Percentiles rank a stretch among this genome's conserved stretches.
Conservation (phyloP, 2,888 invertebrate species). For the Nemurella pictetii region DNA sequence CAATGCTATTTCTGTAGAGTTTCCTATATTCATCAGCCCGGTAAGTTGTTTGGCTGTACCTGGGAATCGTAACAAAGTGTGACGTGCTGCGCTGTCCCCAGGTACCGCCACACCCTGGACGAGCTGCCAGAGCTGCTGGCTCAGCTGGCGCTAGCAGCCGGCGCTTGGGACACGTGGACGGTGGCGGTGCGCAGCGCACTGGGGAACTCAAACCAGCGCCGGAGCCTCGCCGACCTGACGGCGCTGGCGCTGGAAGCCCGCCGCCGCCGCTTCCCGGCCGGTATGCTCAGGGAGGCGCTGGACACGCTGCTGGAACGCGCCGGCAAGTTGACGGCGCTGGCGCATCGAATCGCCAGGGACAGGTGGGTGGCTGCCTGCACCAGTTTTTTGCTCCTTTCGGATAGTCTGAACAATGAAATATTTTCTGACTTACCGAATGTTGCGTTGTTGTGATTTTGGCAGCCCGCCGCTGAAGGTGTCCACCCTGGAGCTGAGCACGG, state of each 20-base stretch:
- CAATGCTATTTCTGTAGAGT: too few relatives aligned
- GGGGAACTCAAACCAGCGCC: slow-evolving; percentile 53
- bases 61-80: too few relatives aligned
- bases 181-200: slow-evolving; percentile 81
- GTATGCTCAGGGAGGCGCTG: slow-evolving; percentile 59
- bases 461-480: neutral
- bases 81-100: slow-evolving; percentile 38
- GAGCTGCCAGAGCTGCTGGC: slow-evolving; percentile 90
- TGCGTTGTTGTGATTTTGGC: neutral
- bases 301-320: slow-evolving; percentile 81
- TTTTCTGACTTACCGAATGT: neutral
- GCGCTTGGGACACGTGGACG: slow-evolving; percentile 91
- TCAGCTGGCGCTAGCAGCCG: slow-evolving; percentile 82
- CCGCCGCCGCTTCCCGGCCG: slow-evolving; percentile 73
- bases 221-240: slow-evolving; percentile 63
- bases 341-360: slow-evolving; percentile 77
- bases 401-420: too few relatives aligned
- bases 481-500: neutral
- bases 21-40: too few relatives aligned
- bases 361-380: neutral
- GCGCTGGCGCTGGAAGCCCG: slow-evolving; percentile 73
- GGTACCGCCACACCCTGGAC: slow-evolving; percentile 91
- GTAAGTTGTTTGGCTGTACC: too few relatives aligned
- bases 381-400: too few relatives aligned
- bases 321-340: slow-evolving; percentile 89